A percentile compares a stretch with the other conserved stretches of the same genome.
Conservation (phyloP, 2,888 invertebrate species). For the Leptinotarsa rubiginosa region DNA sequence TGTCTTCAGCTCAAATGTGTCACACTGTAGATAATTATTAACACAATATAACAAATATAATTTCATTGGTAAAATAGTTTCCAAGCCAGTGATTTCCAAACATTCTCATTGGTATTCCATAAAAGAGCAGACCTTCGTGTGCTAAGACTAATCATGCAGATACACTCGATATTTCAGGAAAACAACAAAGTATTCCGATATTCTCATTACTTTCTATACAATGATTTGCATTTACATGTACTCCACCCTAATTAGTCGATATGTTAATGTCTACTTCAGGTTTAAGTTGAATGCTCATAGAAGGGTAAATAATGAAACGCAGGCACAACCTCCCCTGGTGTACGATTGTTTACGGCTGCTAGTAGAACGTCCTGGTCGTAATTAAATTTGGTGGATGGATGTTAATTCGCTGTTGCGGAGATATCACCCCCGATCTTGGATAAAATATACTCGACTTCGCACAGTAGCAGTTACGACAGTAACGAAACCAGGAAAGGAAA, state of each 20-base stretch:
- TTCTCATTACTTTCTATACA: no score
- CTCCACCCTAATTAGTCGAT: background rate
- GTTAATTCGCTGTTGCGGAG: background rate
- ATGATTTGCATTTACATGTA: background rate
- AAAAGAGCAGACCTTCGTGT: no score
- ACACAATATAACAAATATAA: no score
- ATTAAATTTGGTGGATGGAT: slow-evolving; percentile 32
- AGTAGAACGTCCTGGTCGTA: slow-evolving; percentile 28
- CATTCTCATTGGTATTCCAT: no score
- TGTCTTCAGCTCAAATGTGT: no score
- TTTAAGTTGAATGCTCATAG: background rate
- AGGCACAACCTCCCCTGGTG: background rate
- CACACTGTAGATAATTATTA: no score
- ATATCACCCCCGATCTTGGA: background rate
- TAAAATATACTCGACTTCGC: background rate
- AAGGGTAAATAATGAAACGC: background rate
- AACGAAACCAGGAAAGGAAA: background rate
- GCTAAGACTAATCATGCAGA: no score
- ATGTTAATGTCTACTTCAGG: background rate
- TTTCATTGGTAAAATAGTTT: no score
- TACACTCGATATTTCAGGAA: no score
- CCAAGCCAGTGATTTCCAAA: no score
- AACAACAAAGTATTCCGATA: no score
- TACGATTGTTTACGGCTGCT: slow-evolving; percentile 31
- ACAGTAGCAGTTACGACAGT: background rate